phyloP scores from a whole-genome alignment of 2,888 invertebrate genomes.

The Spisula solida region DNA sequence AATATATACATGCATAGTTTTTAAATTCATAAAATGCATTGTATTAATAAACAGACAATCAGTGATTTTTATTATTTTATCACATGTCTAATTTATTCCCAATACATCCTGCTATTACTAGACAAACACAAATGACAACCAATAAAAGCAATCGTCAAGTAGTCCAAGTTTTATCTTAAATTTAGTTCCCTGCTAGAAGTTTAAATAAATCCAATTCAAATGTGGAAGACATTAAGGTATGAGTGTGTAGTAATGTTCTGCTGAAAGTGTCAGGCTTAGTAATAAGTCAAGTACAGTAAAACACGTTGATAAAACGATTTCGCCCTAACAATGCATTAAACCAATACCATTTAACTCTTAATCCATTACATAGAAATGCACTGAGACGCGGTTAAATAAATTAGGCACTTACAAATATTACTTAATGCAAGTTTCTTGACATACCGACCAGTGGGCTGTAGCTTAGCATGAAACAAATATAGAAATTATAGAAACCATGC shows the following conservation, averaged over 20 bases:
- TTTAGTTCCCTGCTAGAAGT: background rate
- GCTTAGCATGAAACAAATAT: slow-evolving; percentile 44
- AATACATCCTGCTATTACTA: background rate
- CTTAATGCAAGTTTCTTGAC: slow-evolving; percentile 42
- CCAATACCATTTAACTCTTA: slow-evolving; percentile 41
- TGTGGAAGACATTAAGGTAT: background rate
- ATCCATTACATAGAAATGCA: slow-evolving; percentile 38
- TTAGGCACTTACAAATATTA: slow-evolving; percentile 43
- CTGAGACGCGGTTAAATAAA: slow-evolving; percentile 42
- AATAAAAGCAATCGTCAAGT: background rate
- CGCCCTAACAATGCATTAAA: slow-evolving; percentile 43
- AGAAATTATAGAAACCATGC: slow-evolving; percentile 3
- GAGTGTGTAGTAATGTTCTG: background rate
- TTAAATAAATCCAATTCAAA: background rate
- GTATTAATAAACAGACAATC: too few species aligned
- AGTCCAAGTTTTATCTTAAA: background rate
- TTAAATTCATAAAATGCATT: too few species aligned
- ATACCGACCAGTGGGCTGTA: background rate
- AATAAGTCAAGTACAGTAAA: slow-evolving; percentile 24
- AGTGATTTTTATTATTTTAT: background rate
- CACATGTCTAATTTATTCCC: background rate
- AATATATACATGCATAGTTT: too few species aligned
- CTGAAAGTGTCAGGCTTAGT: slow-evolving; percentile 1
- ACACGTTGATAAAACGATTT: slow-evolving; percentile 43
- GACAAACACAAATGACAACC: background rate